These are phyloP conservation scores for Nesogale talazaci DNA, from an alignment of 2,113 vertebrate species.

Conservation along the genomic window DNA sequence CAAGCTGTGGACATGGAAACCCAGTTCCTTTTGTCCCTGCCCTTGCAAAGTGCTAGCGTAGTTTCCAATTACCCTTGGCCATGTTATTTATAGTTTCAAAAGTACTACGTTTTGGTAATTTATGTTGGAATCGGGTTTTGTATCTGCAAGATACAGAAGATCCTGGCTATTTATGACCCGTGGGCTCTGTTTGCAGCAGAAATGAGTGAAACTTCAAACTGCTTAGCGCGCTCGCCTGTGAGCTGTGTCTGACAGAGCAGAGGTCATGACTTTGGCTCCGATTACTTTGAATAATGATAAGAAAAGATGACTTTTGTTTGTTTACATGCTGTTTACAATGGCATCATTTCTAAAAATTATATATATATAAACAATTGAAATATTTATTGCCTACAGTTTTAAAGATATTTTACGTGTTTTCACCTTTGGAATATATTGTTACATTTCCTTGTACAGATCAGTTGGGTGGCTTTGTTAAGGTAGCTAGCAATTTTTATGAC, in stretches of 20 bases:
- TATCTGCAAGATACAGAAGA: conserved; percentile 68
- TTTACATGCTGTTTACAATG: conserved; percentile 99
- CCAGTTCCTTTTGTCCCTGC: conserved; percentile 38
- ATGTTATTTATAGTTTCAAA: conserved; percentile 59
- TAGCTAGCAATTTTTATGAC: conserved; percentile 99
- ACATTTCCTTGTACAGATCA: conserved; percentile 95
- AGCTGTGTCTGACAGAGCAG: conserved; percentile 86
- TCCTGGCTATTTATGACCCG: conserved; percentile 71
- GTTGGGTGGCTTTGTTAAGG: conserved; percentile 97
- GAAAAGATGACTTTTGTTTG: conserved; percentile 94
- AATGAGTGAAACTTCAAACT: conserved; percentile 91
- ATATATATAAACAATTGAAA: conserved; percentile 90
- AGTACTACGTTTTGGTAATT: conserved; percentile 66
- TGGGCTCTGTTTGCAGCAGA: conserved; percentile 88
- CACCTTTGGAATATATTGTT: conserved; percentile 99
- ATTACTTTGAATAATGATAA: conserved; percentile 89
- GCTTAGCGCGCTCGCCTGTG: conserved; percentile 90
- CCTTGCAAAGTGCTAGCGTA: conserved; percentile 63
- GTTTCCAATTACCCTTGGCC: conserved; percentile 68
- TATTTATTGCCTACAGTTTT: conserved; percentile 99
- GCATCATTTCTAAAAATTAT: conserved; percentile 92
- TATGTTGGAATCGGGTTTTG: conserved; percentile 75
- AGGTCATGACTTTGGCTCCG: conserved; percentile 87
- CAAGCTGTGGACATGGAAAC: conserved; percentile 6
- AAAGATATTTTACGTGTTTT: conserved; percentile 98